Percentiles rank a stretch among this genome's conserved stretches.
Conservation (phyloP, 2,797 vertebrate genomes). For the Lacerta agilis region DNA sequence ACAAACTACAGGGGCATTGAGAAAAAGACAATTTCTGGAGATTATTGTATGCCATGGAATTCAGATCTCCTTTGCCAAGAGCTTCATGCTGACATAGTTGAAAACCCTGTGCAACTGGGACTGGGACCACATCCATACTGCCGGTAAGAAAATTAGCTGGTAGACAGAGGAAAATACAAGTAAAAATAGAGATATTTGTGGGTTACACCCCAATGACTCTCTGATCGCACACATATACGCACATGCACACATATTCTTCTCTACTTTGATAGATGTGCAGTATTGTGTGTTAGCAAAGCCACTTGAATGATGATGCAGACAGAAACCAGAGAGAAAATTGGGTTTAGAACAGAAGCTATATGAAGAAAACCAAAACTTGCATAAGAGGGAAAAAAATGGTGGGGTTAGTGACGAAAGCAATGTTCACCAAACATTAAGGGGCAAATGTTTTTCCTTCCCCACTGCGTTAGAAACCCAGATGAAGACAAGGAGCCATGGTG, state of each 20-base stretch:
- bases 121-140: conserved; percentile 90
- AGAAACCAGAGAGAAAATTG: no score
- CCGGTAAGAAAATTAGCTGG: conserved; percentile 80
- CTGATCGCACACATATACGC: no score
- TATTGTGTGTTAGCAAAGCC: no score
- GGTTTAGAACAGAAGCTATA: background rate
- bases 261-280: no score
- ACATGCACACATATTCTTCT: no score
- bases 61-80: conserved; percentile 89
- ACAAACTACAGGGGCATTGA: conserved; percentile 83
- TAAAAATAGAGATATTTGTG: no score
- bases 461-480: conserved; percentile 88
- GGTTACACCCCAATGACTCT: no score
- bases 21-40: conserved; percentile 80
- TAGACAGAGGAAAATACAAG: no score
- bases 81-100: conserved; percentile 79
- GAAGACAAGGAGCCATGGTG: conserved; percentile 91
- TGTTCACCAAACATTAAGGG: background rate
- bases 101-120: conserved; percentile 76
- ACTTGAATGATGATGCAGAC: no score
- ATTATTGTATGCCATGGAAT: conserved; percentile 88
- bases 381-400: background rate
- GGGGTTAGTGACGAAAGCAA: background rate
- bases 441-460: conserved; percentile 20
- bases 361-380: background rate